phyloP scores from a whole-genome alignment of 2,888 invertebrate genomes.

The Blera fallax region DNA sequence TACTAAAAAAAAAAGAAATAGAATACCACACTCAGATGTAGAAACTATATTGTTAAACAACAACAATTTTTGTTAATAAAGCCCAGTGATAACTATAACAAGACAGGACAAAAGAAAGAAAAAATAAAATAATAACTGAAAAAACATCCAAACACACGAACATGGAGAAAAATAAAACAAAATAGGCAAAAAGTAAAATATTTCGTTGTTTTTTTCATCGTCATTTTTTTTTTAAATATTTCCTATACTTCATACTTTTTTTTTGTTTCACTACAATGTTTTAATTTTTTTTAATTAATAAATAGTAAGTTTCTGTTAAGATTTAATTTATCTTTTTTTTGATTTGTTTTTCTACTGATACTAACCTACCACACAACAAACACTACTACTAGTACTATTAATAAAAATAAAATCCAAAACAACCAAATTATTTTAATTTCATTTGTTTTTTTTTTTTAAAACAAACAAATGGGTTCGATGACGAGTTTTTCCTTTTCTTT shows the following conservation, averaged over 20 bases:
- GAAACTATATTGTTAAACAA: conserved; percentile 51
- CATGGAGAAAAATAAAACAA: conserved; percentile 60
- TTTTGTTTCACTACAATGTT: conserved; percentile 51
- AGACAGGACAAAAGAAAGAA: conserved; percentile 35
- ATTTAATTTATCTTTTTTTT: conserved; percentile 76
- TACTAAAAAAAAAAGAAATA: conserved; percentile 7
- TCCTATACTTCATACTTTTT: conserved; percentile 34
- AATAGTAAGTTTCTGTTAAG: conserved; percentile 76
- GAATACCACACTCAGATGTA: conserved; percentile 24
- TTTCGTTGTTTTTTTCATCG: conserved; percentile 50
- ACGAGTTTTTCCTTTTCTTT: conserved; percentile 25
- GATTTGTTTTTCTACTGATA: conserved; percentile 74
- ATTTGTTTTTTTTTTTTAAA: background rate
- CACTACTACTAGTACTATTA: conserved; percentile 30
- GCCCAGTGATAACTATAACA: conserved; percentile 62
- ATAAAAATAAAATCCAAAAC: conserved; percentile 2
- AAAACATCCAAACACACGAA: conserved; percentile 34
- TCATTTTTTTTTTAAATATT: conserved; percentile 46
- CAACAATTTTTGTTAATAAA: conserved; percentile 41
- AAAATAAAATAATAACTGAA: background rate
- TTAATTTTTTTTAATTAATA: conserved; percentile 48
- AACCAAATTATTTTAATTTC: no score
- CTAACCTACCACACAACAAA: conserved; percentile 24
- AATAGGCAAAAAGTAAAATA: conserved; percentile 51
- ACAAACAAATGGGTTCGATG: conserved; percentile 16